Percentiles rank a stretch among this genome's conserved stretches.
phyloP scores from a whole-genome alignment of 2,888 invertebrate species.

The Ophioninae sp. region DNA sequence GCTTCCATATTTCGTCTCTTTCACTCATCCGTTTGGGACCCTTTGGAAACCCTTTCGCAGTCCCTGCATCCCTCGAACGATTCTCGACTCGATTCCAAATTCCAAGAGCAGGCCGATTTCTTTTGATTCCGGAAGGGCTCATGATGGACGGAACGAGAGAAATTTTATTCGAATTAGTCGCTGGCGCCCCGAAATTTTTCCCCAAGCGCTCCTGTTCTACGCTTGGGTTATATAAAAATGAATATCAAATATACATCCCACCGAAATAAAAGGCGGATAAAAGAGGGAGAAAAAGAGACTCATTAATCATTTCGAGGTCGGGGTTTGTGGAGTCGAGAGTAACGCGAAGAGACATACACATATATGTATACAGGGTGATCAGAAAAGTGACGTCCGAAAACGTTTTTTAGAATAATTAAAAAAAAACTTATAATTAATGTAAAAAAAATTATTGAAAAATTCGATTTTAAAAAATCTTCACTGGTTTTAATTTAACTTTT shows the following conservation, averaged over 20 bases:
- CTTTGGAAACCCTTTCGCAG: conserved; percentile 32
- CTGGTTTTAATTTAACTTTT: no score
- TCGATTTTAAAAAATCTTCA: no score
- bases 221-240: conserved; percentile 33
- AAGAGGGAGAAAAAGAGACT: conserved; percentile 11
- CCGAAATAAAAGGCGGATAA: conserved; percentile 20
- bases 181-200: conserved; percentile 14
- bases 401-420: no score
- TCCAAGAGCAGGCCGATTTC: not conserved
- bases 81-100: not conserved
- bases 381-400: not conserved
- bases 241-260: conserved; percentile 33
- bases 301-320: conserved; percentile 48
- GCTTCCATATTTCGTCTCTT: not conserved
- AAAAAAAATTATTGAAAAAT: no score
- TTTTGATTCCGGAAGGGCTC: not conserved
- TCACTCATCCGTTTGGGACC: conserved; percentile 3
- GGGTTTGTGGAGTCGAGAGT: not conserved
- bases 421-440: no score
- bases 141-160: not conserved
- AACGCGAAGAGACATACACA: not conserved
- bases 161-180: conserved; percentile 15
- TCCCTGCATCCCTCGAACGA: conserved; percentile 57
- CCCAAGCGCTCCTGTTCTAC: conserved; percentile 42
- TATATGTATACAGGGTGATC: not conserved